A percentile compares a stretch with the other conserved stretches of the same genome.
These are phyloP conservation scores for Cladopsammia gracilis DNA, from an alignment of 64 coral and sea anemone genomes.

Conservation along the genomic window DNA sequence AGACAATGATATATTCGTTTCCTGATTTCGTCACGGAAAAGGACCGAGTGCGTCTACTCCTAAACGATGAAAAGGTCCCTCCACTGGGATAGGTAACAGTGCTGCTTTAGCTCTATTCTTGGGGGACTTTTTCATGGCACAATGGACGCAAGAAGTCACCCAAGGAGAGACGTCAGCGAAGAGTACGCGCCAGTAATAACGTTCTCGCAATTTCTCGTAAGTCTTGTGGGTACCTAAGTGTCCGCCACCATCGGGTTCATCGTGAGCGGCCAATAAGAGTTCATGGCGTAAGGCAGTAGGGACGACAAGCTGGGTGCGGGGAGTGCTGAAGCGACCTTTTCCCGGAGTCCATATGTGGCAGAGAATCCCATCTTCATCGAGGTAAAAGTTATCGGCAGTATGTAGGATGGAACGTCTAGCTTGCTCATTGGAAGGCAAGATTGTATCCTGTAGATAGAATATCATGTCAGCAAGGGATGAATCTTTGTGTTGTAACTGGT, in stretches of 20 bases:
- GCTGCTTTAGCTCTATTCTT: not conserved
- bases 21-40: not conserved
- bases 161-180: slow-evolving; percentile 17
- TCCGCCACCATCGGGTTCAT: not conserved
- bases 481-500: too few relatives aligned
- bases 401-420: too few relatives aligned
- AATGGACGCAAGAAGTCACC: not conserved
- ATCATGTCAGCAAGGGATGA: too few relatives aligned
- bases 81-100: not conserved
- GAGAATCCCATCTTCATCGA: too few relatives aligned
- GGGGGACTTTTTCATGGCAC: slow-evolving; percentile 50
- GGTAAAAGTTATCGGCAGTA: too few relatives aligned
- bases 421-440: too few relatives aligned
- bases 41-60: not conserved
- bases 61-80: not conserved
- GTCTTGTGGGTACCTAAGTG: slow-evolving; percentile 29
- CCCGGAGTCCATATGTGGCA: too few relatives aligned
- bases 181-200: slow-evolving; percentile 21
- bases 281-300: slow-evolving; percentile 4
- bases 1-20: slow-evolving; percentile 46
- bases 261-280: not conserved
- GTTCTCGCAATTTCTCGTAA: slow-evolving; percentile 22
- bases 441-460: too few relatives aligned
- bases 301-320: slow-evolving; percentile 1
- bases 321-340: too few relatives aligned